phyloP scores from a whole-genome alignment of 2,797 vertebrate genomes.

The Hypotaenidia okinawae region DNA sequence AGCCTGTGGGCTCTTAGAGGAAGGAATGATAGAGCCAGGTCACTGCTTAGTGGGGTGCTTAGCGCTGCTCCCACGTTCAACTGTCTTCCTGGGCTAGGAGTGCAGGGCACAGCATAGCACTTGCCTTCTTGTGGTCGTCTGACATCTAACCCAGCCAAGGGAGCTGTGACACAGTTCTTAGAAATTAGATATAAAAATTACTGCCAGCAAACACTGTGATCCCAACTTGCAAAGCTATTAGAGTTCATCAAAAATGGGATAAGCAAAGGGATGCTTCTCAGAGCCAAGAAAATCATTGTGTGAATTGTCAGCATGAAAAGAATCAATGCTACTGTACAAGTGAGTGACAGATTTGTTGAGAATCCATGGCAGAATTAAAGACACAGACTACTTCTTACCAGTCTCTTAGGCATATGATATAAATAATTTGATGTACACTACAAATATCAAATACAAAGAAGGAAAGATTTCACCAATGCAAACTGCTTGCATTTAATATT shows the following conservation, averaged over 20 bases:
- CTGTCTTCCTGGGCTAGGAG: fast-evolving
- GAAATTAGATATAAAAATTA: neutral
- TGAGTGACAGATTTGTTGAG: neutral
- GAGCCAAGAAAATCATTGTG: neutral
- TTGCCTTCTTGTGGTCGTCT: neutral
- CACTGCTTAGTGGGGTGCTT: neutral
- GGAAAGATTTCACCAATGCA: neutral
- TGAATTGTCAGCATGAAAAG: neutral
- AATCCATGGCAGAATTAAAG: neutral
- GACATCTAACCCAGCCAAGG: neutral
- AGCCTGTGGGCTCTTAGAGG: neutral
- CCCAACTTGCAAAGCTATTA: neutral
- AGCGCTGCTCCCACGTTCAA: fast-evolving
- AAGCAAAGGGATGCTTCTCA: neutral
- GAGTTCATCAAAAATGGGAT: neutral
- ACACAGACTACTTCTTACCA: neutral
- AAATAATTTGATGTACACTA: neutral
- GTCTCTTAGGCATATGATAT: neutral
- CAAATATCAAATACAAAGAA: neutral
- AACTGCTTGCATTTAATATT: neutral
- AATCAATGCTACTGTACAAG: neutral
- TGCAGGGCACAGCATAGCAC: neutral
- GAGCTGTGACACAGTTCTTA: neutral
- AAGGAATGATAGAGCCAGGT: neutral
- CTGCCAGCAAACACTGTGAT: neutral